Evolutionary conservation across 2,797 vertebrate genomes (phyloP).

Genomic region (Chaetophractus vellerosus): DNA sequence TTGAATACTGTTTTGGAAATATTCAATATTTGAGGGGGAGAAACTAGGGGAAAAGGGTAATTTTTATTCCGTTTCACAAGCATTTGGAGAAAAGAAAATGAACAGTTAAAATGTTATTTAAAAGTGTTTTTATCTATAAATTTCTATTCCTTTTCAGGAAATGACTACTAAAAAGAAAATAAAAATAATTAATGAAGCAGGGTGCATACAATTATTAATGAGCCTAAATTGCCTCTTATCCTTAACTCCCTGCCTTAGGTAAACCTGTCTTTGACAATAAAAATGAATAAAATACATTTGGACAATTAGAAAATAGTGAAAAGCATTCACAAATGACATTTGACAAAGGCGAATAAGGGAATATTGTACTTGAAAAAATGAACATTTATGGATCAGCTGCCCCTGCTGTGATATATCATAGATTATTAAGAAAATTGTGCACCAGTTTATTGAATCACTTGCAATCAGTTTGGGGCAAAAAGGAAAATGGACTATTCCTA

Average conservation of each 20-base stretch:
- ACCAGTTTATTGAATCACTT: constrained; percentile 71
- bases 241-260: constrained; percentile 67
- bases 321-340: constrained; percentile 76
- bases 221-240: constrained; percentile 38
- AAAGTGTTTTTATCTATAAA: neutral
- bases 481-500: constrained; percentile 56
- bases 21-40: neutral
- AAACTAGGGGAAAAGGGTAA: neutral
- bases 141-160: constrained; percentile 14
- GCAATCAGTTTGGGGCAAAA: constrained; percentile 75
- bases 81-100: neutral
- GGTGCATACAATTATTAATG: constrained; percentile 66
- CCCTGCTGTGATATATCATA: constrained; percentile 81
- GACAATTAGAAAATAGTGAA: constrained; percentile 85
- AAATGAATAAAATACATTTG: constrained; percentile 86
- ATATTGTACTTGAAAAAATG: constrained; percentile 79
- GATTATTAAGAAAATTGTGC: constrained; percentile 86
- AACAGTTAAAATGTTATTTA: neutral
- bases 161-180: constrained; percentile 25
- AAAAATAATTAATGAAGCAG: constrained; percentile 58
- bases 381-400: constrained; percentile 79
- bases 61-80: constrained; percentile 23
- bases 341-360: constrained; percentile 73
- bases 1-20: neutral
- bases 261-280: constrained; percentile 84